Conservation (phyloP, 1,140 invertebrate species). For the Sinonovacula constricta region DNA sequence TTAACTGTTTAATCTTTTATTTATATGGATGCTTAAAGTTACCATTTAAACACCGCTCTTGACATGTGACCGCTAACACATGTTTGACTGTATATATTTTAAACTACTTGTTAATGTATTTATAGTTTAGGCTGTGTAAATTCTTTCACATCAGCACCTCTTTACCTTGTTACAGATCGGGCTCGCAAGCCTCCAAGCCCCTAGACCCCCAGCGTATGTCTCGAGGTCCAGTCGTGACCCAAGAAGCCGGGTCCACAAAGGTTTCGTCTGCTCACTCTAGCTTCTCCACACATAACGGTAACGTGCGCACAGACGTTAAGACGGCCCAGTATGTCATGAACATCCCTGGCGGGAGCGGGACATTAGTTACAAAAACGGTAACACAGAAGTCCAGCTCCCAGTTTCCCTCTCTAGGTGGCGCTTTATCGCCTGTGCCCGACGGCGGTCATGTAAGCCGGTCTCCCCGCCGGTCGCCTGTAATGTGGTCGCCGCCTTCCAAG, state of each 20-base stretch:
- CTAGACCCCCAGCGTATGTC: conserved; percentile 34
- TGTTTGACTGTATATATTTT: too few relatives aligned
- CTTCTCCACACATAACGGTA: conserved; percentile 1
- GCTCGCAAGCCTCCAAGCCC: conserved; percentile 5
- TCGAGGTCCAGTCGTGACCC: neutral
- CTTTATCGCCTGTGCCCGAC: neutral
- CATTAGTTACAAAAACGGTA: conserved; percentile 1
- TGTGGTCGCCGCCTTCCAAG: conserved; percentile 24
- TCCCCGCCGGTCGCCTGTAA: neutral
- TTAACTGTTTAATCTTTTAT: too few relatives aligned
- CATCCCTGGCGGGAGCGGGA: neutral
- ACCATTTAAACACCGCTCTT: too few relatives aligned
- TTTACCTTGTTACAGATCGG: too few relatives aligned
- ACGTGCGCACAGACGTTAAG: conserved; percentile 5
- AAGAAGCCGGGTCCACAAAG: neutral
- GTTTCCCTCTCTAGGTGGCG: conserved; percentile 9
- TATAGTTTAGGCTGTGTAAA: too few relatives aligned
- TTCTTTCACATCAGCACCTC: too few relatives aligned
- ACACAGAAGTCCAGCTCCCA: conserved; percentile 11
- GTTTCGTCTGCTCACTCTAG: conserved; percentile 9
- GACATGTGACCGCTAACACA: too few relatives aligned
- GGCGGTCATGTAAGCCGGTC: conserved; percentile 29
- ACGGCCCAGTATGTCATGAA: neutral
- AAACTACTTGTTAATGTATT: too few relatives aligned
- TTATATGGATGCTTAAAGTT: too few relatives aligned